Base-by-base conservation (phyloP, 2,888 invertebrate genomes). In the Pilophorus perplexus region DNA sequence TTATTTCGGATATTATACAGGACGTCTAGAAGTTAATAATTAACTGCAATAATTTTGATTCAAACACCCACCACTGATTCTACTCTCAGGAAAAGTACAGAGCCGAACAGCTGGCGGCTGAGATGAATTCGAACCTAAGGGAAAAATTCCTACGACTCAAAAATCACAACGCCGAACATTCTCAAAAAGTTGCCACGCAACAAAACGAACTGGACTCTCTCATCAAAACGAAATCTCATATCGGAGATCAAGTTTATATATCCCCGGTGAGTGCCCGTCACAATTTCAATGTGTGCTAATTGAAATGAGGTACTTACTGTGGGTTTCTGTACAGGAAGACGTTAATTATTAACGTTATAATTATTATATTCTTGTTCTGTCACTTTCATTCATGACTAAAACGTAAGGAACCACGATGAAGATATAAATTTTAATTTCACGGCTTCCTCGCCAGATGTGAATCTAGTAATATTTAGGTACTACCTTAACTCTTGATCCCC, bases 171-270 rank as follows among this genome's bases (percentile, higher is more conserved):
- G 76, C 80, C 65, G 77, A 80, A 54, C 74, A 83, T 67, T 79
- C 82, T 44, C 78, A 80, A 59, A 80, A 82, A 69, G 82, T 81
- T 18, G 82, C 87, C 75, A 79, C 81, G 74, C 75, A 80, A 62
- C 80, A 87, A 73, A 80, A 78, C 52, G 83, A 87, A 70, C 75
- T 87, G 3, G 87, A 88, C 72, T 80, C 81, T 40, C 78, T 90
- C 10, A 84, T 80, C 70, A 79, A 80, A 28, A 84, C 85, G 72
- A 87, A 85, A 73, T 81, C 82, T 6, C 82, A 83, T 67, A 79
- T 90, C 44, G 85, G 83, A 73, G 87, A 87, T 74, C 86, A 85
- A 73, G 82, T 87, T 68, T 81, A 83, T 10, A 77, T 82, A 27
- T 85, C 85, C 2, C 82, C 83, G 77, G 84, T 83, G 72, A 68